These are phyloP conservation scores for Pseudopodoces humilis DNA, from an alignment of 2,113 vertebrate species.

Conservation along the genomic window DNA sequence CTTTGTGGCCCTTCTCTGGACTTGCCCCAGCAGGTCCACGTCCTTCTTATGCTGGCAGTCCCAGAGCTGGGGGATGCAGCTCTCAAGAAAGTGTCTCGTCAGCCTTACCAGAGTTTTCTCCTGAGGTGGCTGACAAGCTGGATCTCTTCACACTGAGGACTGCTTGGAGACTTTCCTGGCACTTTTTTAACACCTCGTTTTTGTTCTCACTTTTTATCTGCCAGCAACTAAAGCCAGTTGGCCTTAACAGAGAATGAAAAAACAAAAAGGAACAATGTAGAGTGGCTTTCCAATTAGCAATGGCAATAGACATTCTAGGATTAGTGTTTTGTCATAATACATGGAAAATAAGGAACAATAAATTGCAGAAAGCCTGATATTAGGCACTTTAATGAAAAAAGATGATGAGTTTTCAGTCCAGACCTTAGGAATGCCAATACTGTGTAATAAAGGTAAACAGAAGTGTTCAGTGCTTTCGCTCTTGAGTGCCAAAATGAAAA, in stretches of 20 bases:
- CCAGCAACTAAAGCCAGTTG: background rate
- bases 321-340: constrained; percentile 59
- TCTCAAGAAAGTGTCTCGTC: background rate
- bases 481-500: background rate
- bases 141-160: background rate
- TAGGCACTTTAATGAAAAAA: constrained; percentile 31
- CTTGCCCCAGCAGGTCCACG: background rate
- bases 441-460: constrained; percentile 37
- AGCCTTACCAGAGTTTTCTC: background rate
- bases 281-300: constrained; percentile 18
- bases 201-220: constrained; percentile 52
- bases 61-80: background rate
- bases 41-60: background rate
- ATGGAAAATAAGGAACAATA: constrained; percentile 11
- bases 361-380: background rate
- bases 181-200: constrained; percentile 4
- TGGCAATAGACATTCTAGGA: background rate
- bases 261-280: background rate
- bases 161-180: background rate
- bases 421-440: background rate
- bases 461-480: background rate
- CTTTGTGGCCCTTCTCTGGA: background rate
- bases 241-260: background rate
- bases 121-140: background rate
- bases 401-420: constrained; percentile 16